phyloP scores from a whole-genome alignment of 2,797 vertebrate genomes.

The Hydrophis major region DNA sequence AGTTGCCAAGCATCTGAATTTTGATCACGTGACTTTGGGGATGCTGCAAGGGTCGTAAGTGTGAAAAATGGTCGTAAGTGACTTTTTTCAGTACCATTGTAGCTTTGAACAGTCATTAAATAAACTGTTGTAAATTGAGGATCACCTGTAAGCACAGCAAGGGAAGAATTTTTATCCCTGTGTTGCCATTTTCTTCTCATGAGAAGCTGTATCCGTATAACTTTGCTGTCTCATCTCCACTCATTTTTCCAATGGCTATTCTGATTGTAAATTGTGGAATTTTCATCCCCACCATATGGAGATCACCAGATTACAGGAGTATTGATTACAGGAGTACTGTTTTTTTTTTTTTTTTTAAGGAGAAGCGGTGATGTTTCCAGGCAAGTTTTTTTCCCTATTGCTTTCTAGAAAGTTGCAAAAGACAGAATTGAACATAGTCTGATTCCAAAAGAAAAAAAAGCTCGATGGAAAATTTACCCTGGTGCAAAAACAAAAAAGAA shows the following conservation, averaged over 20 bases:
- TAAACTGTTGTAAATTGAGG: too few relatives aligned
- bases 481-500: slow-evolving; percentile 57
- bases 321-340: neutral
- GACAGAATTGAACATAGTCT: neutral
- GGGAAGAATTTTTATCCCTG: neutral
- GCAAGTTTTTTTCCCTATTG: neutral
- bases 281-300: neutral
- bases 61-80: too few relatives aligned
- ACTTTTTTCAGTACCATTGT: too few relatives aligned
- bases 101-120: too few relatives aligned
- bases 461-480: slow-evolving; percentile 39
- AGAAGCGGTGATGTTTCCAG: neutral
- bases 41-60: too few relatives aligned
- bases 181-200: neutral
- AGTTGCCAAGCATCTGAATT: too few relatives aligned
- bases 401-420: slow-evolving; percentile 2
- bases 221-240: neutral
- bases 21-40: too few relatives aligned
- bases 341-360: neutral
- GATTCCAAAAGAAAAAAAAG: neutral
- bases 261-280: neutral
- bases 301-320: neutral
- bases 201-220: neutral
- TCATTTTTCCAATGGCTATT: neutral
- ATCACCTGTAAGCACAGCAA: neutral